phyloP scores from a whole-genome alignment of 2,888 invertebrate genomes.

The Phyto melanocephala region DNA sequence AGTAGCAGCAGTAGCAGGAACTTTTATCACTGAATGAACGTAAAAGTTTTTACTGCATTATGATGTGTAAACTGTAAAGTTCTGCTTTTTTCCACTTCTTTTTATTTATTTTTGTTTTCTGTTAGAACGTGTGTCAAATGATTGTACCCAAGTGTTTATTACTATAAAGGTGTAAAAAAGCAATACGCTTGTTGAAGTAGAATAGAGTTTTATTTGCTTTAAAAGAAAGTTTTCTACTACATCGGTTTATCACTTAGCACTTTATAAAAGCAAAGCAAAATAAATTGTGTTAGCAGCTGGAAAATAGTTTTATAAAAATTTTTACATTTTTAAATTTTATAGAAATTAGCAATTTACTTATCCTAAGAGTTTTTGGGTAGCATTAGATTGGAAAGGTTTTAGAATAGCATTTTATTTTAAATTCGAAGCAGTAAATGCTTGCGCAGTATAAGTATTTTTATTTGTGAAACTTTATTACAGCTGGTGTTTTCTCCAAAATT shows the following conservation, averaged over 20 bases:
- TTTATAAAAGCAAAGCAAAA: neutral
- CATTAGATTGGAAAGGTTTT: too few species aligned
- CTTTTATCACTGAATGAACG: slow-evolving; percentile 19
- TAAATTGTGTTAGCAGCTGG: slow-evolving; percentile 21
- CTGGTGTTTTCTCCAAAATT: too few species aligned
- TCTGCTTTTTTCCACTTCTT: neutral
- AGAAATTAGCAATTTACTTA: too few species aligned
- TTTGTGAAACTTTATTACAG: too few species aligned
- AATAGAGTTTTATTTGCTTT: slow-evolving; percentile 44
- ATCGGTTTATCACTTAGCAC: slow-evolving; percentile 30
- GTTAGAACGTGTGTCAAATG: slow-evolving; percentile 52
- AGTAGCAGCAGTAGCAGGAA: slow-evolving; percentile 12
- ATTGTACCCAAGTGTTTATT: slow-evolving; percentile 44
- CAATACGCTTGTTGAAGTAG: slow-evolving; percentile 1
- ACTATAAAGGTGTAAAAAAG: slow-evolving; percentile 27
- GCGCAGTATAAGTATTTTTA: too few species aligned
- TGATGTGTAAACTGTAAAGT: slow-evolving; percentile 54
- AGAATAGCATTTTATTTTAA: too few species aligned
- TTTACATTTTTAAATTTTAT: too few species aligned
- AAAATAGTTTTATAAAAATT: slow-evolving; percentile 5
- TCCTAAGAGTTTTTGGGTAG: too few species aligned
- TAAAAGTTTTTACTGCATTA: slow-evolving; percentile 57
- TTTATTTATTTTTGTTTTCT: neutral
- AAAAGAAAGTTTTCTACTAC: slow-evolving; percentile 38
- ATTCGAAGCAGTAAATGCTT: too few species aligned